Percentiles rank a stretch among this genome's conserved stretches.
These are phyloP conservation scores for Neosilurus hyrtlii DNA, from an alignment of 2,797 vertebrate species.

Conservation along the genomic window DNA sequence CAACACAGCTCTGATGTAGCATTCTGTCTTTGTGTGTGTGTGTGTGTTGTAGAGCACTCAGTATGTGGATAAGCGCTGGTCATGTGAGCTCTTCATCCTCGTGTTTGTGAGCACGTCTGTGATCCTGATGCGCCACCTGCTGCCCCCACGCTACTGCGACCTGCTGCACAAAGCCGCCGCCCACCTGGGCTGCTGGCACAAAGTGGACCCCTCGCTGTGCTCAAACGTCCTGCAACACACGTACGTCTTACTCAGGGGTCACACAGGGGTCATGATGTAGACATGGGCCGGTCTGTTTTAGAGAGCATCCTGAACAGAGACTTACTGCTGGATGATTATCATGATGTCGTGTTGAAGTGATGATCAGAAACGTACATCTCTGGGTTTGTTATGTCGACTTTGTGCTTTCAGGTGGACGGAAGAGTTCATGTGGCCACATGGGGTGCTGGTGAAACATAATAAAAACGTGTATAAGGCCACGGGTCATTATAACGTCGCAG, in stretches of 20 bases:
- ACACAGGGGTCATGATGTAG: neutral
- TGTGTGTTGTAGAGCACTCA: slow-evolving; percentile 83
- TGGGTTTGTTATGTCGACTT: neutral
- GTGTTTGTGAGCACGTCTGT: slow-evolving; percentile 95
- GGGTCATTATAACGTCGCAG: slow-evolving; percentile 96
- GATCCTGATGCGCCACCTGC: slow-evolving; percentile 92
- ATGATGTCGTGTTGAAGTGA: neutral
- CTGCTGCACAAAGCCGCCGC: slow-evolving; percentile 95
- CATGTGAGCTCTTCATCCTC: slow-evolving; percentile 96
- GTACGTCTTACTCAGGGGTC: slow-evolving; percentile 69
- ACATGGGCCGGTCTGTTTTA: neutral
- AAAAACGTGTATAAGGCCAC: slow-evolving; percentile 98
- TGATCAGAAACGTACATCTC: neutral
- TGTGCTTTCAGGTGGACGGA: slow-evolving; percentile 87
- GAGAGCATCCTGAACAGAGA: neutral
- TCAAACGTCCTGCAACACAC: slow-evolving; percentile 96
- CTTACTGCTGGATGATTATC: too few species aligned
- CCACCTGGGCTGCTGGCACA: slow-evolving; percentile 98
- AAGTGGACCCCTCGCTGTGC: slow-evolving; percentile 93
- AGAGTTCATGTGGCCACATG: slow-evolving; percentile 98
- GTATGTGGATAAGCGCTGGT: slow-evolving; percentile 98
- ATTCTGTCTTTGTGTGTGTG: slow-evolving; percentile 9
- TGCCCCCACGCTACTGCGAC: slow-evolving; percentile 94
- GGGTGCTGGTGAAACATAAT: slow-evolving; percentile 95
- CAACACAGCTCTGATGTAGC: neutral